Evolutionary conservation across 2,888 invertebrate genomes (phyloP).

Genomic region (Aproaerema taeniolella): DNA sequence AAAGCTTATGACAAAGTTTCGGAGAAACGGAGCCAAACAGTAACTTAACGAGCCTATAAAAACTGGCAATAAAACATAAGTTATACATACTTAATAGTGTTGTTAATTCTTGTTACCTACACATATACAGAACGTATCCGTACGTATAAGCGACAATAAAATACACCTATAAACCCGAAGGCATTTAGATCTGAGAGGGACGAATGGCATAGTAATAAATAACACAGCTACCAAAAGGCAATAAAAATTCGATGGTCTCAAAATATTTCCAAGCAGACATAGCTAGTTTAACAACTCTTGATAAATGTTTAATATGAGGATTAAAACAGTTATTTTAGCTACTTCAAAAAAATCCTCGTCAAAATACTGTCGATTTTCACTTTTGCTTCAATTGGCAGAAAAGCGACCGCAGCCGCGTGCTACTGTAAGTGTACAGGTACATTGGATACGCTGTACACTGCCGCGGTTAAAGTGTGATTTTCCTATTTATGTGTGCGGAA

Average conservation of each 20-base stretch:
- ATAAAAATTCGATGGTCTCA: slow-evolving; percentile 10
- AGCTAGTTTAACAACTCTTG: too few relatives aligned
- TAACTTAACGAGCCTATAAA: slow-evolving; percentile 41
- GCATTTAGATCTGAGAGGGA: slow-evolving; percentile 29
- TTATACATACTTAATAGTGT: slow-evolving; percentile 37
- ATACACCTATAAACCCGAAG: slow-evolving; percentile 32
- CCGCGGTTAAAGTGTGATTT: too few relatives aligned
- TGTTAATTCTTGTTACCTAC: slow-evolving; percentile 24
- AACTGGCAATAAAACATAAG: slow-evolving; percentile 37
- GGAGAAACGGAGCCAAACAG: slow-evolving; percentile 15
- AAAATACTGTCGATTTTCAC: too few relatives aligned
- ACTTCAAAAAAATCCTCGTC: too few relatives aligned
- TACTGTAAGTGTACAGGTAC: too few relatives aligned
- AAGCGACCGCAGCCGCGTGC: too few relatives aligned
- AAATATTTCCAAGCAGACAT: slow-evolving; percentile 8
- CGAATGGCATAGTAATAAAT: slow-evolving; percentile 15
- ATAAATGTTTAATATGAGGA: too few relatives aligned
- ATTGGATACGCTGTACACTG: too few relatives aligned
- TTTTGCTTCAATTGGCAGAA: too few relatives aligned
- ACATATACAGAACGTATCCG: slow-evolving; percentile 13
- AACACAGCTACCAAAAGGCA: slow-evolving; percentile 13
- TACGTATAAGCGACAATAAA: slow-evolving; percentile 33
- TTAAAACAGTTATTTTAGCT: too few relatives aligned
- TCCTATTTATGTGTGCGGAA: too few relatives aligned
- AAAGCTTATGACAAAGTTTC: slow-evolving; percentile 20